A percentile compares a stretch with the other conserved stretches of the same genome.
phyloP scores from a whole-genome alignment of 2,888 invertebrate species.

The Plutella xylostella region DNA sequence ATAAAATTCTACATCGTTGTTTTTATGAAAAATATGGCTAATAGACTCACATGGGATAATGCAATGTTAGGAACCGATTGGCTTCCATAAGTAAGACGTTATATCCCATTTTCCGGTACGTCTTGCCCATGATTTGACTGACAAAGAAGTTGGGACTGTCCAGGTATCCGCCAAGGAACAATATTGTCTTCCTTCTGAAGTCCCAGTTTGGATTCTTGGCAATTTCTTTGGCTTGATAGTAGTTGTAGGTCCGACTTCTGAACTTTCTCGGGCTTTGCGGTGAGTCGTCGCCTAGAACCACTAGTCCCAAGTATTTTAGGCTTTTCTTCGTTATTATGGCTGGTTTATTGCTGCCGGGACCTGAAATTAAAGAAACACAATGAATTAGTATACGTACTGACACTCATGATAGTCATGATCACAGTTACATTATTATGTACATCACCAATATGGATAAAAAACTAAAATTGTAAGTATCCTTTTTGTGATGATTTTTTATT shows the following conservation, averaged over 20 bases:
- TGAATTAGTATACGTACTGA: not conserved
- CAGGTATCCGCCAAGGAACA: slow-evolving; percentile 12
- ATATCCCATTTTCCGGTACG: slow-evolving; percentile 13
- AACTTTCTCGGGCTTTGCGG: not conserved
- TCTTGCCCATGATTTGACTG: not conserved
- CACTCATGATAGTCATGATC: too few relatives aligned
- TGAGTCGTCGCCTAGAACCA: slow-evolving; percentile 4
- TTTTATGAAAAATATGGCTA: not conserved
- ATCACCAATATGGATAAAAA: too few relatives aligned
- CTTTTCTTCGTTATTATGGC: not conserved
- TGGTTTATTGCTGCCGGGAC: slow-evolving; percentile 4
- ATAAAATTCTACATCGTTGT: not conserved
- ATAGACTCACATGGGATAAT: slow-evolving; percentile 9
- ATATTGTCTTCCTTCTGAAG: slow-evolving; percentile 13
- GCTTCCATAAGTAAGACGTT: slow-evolving; percentile 15
- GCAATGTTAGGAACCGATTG: not conserved
- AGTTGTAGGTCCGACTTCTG: slow-evolving; percentile 9
- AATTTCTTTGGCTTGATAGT: slow-evolving; percentile 8
- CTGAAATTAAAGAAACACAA: not conserved
- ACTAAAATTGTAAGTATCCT: too few relatives aligned
- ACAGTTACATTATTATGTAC: too few relatives aligned
- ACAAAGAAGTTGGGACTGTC: not conserved
- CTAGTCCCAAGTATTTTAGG: slow-evolving; percentile 7
- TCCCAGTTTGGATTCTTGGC: slow-evolving; percentile 12
- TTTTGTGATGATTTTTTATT: too few relatives aligned